Evolutionary conservation across 2,888 invertebrate genomes (phyloP).

Genomic region (Eilema sororculum): DNA sequence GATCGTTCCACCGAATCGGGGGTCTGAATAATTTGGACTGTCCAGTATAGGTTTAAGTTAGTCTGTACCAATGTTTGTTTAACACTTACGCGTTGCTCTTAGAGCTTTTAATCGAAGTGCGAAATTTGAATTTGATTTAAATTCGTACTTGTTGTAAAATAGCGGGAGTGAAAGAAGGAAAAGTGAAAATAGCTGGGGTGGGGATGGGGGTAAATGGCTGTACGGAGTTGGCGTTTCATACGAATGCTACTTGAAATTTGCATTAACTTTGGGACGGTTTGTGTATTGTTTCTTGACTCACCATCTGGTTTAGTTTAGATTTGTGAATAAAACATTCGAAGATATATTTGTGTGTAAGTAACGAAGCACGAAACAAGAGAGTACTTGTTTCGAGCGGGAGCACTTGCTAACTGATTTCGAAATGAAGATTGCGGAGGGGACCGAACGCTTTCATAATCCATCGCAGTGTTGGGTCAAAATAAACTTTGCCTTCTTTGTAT

Average conservation of each 20-base stretch:
- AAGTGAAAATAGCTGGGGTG: no score
- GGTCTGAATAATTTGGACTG: constrained; percentile 65
- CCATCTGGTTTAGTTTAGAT: constrained; percentile 48
- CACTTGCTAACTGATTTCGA: constrained; percentile 25
- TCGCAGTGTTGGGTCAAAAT: constrained; percentile 4
- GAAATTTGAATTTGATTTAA: constrained; percentile 85
- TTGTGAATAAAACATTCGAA: constrained; percentile 41
- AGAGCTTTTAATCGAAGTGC: constrained; percentile 85
- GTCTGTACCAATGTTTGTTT: constrained; percentile 78
- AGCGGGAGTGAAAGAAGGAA: constrained; percentile 55
- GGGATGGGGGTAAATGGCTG: constrained; percentile 57
- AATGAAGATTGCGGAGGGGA: constrained; percentile 22
- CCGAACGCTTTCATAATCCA: constrained; percentile 9
- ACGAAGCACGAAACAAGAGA: constrained; percentile 20
- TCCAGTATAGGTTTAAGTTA: constrained; percentile 76
- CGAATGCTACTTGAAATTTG: constrained; percentile 71
- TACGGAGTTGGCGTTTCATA: constrained; percentile 58
- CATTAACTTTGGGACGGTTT: constrained; percentile 68
- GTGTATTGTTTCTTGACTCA: constrained; percentile 53
- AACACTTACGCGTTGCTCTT: constrained; percentile 82
- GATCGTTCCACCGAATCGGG: constrained; percentile 38
- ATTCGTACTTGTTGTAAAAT: constrained; percentile 74
- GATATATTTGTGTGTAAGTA: constrained; percentile 25
- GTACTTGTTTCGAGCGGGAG: constrained; percentile 18
- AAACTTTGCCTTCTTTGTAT: background rate